phyloP scores from a whole-genome alignment of 2,113 vertebrate species.

The Sorex fumeus region DNA sequence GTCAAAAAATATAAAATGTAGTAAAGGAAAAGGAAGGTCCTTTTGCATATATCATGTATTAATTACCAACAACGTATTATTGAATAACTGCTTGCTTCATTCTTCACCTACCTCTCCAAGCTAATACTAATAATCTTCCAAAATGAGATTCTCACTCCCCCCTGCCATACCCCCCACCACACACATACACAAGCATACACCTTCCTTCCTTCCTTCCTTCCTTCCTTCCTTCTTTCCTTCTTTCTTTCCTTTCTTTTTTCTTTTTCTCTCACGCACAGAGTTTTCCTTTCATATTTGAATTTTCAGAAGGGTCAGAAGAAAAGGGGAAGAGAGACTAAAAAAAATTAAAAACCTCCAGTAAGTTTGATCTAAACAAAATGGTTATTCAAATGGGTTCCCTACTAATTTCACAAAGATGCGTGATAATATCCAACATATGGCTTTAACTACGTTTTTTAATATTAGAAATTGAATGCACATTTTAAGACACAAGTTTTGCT shows the following conservation, averaged over 20 bases:
- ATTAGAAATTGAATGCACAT: slow-evolving; percentile 92
- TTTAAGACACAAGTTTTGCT: slow-evolving; percentile 89
- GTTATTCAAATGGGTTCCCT: slow-evolving; percentile 89
- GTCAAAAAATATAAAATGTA: neutral
- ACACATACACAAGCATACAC: neutral
- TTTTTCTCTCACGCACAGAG: neutral
- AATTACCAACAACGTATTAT: neutral
- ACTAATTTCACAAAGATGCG: slow-evolving; percentile 91
- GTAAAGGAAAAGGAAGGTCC: neutral
- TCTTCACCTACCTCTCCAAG: neutral
- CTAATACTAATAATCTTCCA: neutral
- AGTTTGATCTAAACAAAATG: slow-evolving; percentile 89
- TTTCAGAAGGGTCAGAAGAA: slow-evolving; percentile 56
- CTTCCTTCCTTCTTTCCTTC: too few relatives aligned
- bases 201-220: too few relatives aligned
- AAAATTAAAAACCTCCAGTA: slow-evolving; percentile 80
- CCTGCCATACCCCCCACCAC: neutral
- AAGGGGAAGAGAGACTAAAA: slow-evolving; percentile 63
- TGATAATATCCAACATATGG: slow-evolving; percentile 91
- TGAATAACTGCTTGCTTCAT: neutral
- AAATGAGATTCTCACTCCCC: neutral
- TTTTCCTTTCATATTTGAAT: slow-evolving; percentile 81
- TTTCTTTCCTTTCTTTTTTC: too few relatives aligned
- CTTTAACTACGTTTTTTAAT: slow-evolving; percentile 88
- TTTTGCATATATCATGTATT: neutral